Percentiles rank a stretch among this genome's conserved stretches.
Evolutionary conservation across 1,140 invertebrate genomes (phyloP).

Genomic region (Drosophila azteca): DNA sequence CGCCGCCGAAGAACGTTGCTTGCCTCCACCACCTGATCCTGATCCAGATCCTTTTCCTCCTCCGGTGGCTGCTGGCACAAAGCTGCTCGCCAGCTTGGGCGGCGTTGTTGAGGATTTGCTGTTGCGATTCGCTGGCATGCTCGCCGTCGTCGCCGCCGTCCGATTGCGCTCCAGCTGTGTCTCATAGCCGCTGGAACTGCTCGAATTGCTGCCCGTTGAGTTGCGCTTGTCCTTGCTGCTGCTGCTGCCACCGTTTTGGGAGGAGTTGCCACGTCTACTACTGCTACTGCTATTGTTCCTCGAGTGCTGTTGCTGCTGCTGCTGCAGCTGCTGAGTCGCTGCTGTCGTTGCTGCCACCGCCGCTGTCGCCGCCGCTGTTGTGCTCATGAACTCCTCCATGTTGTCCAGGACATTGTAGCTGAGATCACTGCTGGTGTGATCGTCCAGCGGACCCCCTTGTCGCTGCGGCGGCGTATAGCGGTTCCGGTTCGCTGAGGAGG

Average conservation of each 20-base stretch:
- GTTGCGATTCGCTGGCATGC: conserved; percentile 16
- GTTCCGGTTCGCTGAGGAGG: conserved; percentile 53
- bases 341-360: conserved; percentile 42
- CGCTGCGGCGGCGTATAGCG: conserved; percentile 70
- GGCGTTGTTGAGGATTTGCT: conserved; percentile 63
- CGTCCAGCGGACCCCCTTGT: conserved; percentile 61
- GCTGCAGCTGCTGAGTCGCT: conserved; percentile 22
- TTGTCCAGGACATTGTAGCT: conserved; percentile 80
- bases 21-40: background rate
- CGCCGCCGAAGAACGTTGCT: conserved; percentile 1
- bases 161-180: conserved; percentile 63
- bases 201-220: conserved; percentile 68
- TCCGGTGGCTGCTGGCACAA: conserved; percentile 49
- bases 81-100: conserved; percentile 62
- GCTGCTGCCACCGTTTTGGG: conserved; percentile 15
- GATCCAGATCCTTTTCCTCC: background rate
- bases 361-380: conserved; percentile 43
- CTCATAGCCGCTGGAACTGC: conserved; percentile 66
- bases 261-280: conserved; percentile 35
- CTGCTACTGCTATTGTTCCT: conserved; percentile 31
- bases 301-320: conserved; percentile 42
- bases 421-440: conserved; percentile 70
- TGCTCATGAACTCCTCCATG: conserved; percentile 73
- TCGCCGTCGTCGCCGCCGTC: conserved; percentile 19
- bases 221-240: conserved; percentile 61